A percentile compares a stretch with the other conserved stretches of the same genome.
Evolutionary conservation across 1,140 invertebrate genomes (phyloP).

Genomic region (Zaprionus gabonicus): DNA sequence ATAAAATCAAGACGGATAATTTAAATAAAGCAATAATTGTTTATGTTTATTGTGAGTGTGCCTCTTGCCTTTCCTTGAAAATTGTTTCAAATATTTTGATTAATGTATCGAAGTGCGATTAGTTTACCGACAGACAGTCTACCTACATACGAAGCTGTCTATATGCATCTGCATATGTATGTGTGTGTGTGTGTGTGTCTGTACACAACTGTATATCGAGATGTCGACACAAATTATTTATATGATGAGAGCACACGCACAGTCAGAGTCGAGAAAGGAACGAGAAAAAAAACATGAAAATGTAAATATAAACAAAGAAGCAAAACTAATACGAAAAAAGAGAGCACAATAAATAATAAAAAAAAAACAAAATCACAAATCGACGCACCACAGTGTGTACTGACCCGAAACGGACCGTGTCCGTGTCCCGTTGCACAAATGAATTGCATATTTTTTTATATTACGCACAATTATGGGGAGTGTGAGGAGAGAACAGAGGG

Average conservation of each 20-base stretch:
- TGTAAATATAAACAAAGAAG: slow-evolving; percentile 81
- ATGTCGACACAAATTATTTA: slow-evolving; percentile 30
- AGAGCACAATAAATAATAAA: slow-evolving; percentile 46
- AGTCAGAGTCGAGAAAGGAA: slow-evolving; percentile 40
- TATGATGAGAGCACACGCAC: slow-evolving; percentile 16
- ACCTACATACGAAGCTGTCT: neutral
- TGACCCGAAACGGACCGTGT: slow-evolving; percentile 25
- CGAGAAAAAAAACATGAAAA: slow-evolving; percentile 47
- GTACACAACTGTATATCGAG: slow-evolving; percentile 12
- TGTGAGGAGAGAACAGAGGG: neutral
- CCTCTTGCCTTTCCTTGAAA: slow-evolving; percentile 1
- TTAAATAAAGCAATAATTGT: slow-evolving; percentile 24
- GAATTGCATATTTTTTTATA: slow-evolving; percentile 19
- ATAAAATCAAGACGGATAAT: slow-evolving; percentile 14
- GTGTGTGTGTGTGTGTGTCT: neutral
- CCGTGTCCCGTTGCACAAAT: slow-evolving; percentile 5
- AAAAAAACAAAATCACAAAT: slow-evolving; percentile 24
- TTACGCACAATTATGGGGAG: slow-evolving; percentile 14
- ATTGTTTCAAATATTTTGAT: slow-evolving; percentile 24
- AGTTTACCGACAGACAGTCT: neutral
- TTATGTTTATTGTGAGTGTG: slow-evolving; percentile 34
- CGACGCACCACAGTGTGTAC: slow-evolving; percentile 34
- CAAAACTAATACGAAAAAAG: slow-evolving; percentile 46
- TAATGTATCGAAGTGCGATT: slow-evolving; percentile 23
- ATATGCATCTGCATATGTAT: neutral